Evolutionary conservation across 2,888 invertebrate species (phyloP).

Genomic region (Theretra japonica): DNA sequence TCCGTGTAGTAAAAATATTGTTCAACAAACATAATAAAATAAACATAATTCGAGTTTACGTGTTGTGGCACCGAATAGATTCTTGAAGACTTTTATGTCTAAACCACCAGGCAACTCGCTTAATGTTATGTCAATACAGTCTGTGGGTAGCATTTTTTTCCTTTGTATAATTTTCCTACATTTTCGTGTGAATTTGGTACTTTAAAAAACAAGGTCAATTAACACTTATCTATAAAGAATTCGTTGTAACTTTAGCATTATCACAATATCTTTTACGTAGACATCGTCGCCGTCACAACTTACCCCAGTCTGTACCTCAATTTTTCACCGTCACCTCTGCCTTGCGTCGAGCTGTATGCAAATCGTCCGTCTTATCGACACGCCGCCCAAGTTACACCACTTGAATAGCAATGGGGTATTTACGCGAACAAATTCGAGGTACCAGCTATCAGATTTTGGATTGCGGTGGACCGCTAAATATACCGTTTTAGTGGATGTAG

Average conservation of each 20-base stretch:
- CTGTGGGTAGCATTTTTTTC: too few relatives aligned
- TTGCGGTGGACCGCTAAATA: conserved; percentile 20
- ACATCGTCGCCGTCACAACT: not conserved
- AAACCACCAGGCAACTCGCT: too few relatives aligned
- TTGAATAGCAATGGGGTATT: conserved; percentile 37
- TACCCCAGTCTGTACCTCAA: conserved; percentile 7
- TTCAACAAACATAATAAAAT: too few relatives aligned
- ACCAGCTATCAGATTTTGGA: conserved; percentile 34
- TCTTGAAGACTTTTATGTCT: too few relatives aligned
- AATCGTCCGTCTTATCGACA: conserved; percentile 33
- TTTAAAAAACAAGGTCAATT: too few relatives aligned
- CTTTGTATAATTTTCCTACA: too few relatives aligned
- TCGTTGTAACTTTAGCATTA: not conserved
- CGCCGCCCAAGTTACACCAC: conserved; percentile 31
- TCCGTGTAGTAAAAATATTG: too few relatives aligned
- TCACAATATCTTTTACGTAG: not conserved
- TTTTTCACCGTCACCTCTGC: conserved; percentile 25
- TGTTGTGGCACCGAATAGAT: too few relatives aligned
- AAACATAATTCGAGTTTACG: too few relatives aligned
- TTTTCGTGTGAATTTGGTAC: too few relatives aligned
- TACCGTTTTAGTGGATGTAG: conserved; percentile 15
- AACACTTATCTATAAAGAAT: not conserved
- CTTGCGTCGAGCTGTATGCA: conserved; percentile 31
- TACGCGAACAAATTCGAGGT: conserved; percentile 34
- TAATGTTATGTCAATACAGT: too few relatives aligned